Base-by-base conservation (phyloP, 2,113 vertebrate genomes). In the Microtus oregoni region DNA sequence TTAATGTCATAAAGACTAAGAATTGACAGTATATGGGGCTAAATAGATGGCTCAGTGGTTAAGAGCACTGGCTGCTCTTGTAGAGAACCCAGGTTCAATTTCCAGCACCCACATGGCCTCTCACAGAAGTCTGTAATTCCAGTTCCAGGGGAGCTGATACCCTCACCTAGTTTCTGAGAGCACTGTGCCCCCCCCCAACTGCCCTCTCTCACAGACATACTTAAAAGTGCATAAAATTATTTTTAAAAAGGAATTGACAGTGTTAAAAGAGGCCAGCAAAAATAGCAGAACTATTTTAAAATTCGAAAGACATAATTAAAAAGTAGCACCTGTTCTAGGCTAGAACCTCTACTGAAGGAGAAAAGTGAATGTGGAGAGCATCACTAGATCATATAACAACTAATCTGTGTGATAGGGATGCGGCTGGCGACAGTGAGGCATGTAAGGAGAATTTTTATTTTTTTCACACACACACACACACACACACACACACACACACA, bases 261-360 rank as follows among this genome's bases (percentile, higher is more conserved):
- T 79, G 38, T 77, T 55, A 50, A 77, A 55, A 94, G 79, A 94
- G 30, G 52, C 8, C 17, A 72, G 7, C 68, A 88, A 95, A 91
- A 24, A 38, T 19, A 28, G 7, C 87, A 95, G 76, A 94, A 89
- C 35, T 90, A 38, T 90, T 93, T 58, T 41, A 72, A 11, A 65
- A n/a, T 75, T 35, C 94, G 50, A 44, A 73, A 82, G 28, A 94
- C 41, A 22, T 88, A 15, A 44, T 85, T 61, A n/a, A 77, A 89
- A 91, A 73, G 26, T 3, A 85, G 5, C 91, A 72, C 44, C 24
- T 96, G 41, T 82, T 44, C 28, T 82, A 32, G 15, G 32, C 24
- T 89, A 44, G 68, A 77, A 77, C 38, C 93, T 92, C 28, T 50
- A 7, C 73, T 94, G 44, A 79, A 65, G 32, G 35, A 15, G 58